A percentile compares a stretch with the other conserved stretches of the same genome.
These are phyloP conservation scores for Leptoclinus maculatus DNA, from an alignment of 2,797 vertebrate species.

Conservation along the genomic window DNA sequence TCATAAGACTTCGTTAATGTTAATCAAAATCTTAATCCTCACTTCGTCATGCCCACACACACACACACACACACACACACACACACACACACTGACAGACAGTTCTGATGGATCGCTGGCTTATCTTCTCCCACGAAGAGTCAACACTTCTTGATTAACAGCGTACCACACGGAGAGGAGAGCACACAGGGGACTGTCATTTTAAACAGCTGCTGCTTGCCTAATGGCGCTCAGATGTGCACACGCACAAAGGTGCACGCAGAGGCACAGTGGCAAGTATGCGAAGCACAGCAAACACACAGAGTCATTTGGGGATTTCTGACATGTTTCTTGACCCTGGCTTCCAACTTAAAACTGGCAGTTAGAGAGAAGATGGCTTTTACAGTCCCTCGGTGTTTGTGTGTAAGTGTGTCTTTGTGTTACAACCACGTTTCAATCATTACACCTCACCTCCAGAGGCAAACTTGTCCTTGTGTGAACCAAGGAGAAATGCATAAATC, in stretches of 20 bases:
- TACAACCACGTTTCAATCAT: constrained; percentile 35
- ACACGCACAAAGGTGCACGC: constrained; percentile 9
- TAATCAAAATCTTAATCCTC: background rate
- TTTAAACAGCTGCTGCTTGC: constrained; percentile 67
- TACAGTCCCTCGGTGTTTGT: background rate
- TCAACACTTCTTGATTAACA: constrained; percentile 70
- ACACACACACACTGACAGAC: constrained; percentile 15
- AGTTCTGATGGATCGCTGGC: constrained; percentile 52
- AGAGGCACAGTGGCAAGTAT: background rate
- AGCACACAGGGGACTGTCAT: constrained; percentile 43
- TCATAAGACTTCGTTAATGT: background rate
- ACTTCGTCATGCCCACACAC: constrained; percentile 1
- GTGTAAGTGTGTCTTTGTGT: constrained; percentile 21
- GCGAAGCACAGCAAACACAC: background rate
- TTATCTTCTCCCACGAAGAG: constrained; percentile 56
- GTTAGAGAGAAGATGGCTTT: background rate
- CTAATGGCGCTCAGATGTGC: constrained; percentile 41
- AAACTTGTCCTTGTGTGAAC: constrained; percentile 53
- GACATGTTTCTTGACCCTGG: background rate
- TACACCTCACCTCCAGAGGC: constrained; percentile 43
- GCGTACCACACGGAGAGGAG: constrained; percentile 43
- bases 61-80: constrained; percentile 10
- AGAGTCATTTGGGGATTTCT: background rate
- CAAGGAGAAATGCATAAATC: constrained; percentile 71
- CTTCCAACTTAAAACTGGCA: background rate